Evolutionary conservation across 2,888 invertebrate species (phyloP).

Genomic region (Hymenopus coronatus): DNA sequence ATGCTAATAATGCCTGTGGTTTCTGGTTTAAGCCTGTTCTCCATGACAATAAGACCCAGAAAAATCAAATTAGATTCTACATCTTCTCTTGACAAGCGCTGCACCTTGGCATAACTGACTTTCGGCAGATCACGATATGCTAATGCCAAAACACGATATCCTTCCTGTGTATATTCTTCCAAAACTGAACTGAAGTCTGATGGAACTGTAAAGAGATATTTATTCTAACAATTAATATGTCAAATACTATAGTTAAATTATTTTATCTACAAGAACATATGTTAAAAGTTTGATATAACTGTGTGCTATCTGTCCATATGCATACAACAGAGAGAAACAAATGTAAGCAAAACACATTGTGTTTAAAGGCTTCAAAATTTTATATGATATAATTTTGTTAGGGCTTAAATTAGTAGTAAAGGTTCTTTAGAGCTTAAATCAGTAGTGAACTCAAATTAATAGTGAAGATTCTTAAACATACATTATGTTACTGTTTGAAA

Average conservation of each 20-base stretch:
- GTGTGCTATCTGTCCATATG: no score
- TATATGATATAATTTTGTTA: no score
- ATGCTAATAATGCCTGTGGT: constrained; percentile 77
- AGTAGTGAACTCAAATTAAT: no score
- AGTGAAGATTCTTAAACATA: no score
- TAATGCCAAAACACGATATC: constrained; percentile 89
- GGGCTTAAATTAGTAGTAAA: no score
- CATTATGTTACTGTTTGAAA: no score
- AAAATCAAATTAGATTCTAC: constrained; percentile 80
- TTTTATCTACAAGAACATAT: neutral
- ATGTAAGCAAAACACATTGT: no score
- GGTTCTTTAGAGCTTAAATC: no score
- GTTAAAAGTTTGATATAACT: no score
- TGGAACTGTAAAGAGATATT: constrained; percentile 61
- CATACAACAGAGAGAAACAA: no score
- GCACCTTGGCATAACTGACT: constrained; percentile 67
- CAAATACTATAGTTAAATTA: neutral
- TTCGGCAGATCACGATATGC: constrained; percentile 71
- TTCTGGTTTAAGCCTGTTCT: constrained; percentile 89
- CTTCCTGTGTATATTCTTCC: constrained; percentile 84
- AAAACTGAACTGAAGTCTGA: constrained; percentile 72
- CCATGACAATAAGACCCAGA: constrained; percentile 87
- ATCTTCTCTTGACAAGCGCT: constrained; percentile 70
- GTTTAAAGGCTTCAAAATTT: no score
- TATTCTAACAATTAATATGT: neutral